Evolutionary conservation across 2,888 invertebrate genomes (phyloP), one percentile per base, ranked within the genome.

Genomic region (Chloroclystis v-ata): DNA sequence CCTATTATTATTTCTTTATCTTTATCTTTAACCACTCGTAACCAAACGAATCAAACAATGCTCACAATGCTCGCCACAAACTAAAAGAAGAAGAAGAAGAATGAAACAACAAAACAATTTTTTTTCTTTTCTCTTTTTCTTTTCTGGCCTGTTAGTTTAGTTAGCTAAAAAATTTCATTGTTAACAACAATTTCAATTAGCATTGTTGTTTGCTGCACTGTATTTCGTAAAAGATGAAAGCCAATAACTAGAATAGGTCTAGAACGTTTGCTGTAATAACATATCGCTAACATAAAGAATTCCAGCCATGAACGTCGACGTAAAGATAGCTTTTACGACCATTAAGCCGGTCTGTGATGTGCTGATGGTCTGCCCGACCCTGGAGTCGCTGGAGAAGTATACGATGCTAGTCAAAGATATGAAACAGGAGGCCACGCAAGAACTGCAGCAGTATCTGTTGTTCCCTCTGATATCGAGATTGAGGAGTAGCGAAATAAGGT

Each of bases 321-420:
- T 82, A 40, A 78, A 76, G 60, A 73, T 73, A 30, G 75, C 75
- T 38, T 85, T 86, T 72, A 58, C 67, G 29, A 65, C 65, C 29
- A 73, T 91, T 37, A 90, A 90, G 64, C 89, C 90, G 12, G 63
- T 89, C 12, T 90, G 90, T 57, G 89, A 90, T 65, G 64, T 75
- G 49, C 72, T 91, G 20, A 82, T 89, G 72, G 72, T 78, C 33
- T 66, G 75, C 54, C 90, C 90, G 1, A 75, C 78, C 14, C 59
- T 70, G 16, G 75, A 82, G 24, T 81, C 69, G 47, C 70, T 89
- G 24, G 54, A 57, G 6, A 63, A 74, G 20, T 79, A 89, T 50
- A 62, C 63, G 2, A 51, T 61, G 4, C 54, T 69, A 12, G 65
- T 89, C 4, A 57, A 64, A n/a, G 75, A 70, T 14, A 61, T 89